These are phyloP conservation scores for Tokudaia muenninki DNA, from an alignment of 2,797 vertebrate species.

Conservation along the genomic window DNA sequence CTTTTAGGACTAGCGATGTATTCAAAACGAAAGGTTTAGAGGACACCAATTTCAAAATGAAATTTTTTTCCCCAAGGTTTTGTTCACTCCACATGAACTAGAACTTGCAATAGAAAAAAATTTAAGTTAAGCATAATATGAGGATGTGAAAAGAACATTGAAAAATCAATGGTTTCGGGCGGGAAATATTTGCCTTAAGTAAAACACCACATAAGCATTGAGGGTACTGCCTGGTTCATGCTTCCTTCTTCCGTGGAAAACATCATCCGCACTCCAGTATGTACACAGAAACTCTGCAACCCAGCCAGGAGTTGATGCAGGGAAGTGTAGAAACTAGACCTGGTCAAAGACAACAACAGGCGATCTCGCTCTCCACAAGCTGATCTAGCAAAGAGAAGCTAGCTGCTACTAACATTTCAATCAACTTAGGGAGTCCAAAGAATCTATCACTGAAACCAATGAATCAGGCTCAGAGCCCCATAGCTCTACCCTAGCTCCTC, in stretches of 20 bases:
- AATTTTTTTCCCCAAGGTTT: neutral
- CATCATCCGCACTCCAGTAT: neutral
- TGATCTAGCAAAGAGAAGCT: neutral
- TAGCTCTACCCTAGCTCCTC: neutral
- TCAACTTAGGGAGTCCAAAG: neutral
- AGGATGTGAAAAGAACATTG: constrained; percentile 33
- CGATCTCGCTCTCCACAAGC: neutral
- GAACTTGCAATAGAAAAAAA: neutral
- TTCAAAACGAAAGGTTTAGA: neutral
- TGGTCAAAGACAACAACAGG: neutral
- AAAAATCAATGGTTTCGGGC: neutral
- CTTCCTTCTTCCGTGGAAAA: neutral
- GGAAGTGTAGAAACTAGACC: neutral
- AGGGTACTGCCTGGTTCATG: neutral
- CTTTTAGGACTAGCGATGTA: constrained; percentile 7
- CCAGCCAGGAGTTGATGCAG: neutral
- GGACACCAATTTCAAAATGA: neutral
- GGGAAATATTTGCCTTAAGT: neutral
- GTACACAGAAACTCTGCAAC: neutral
- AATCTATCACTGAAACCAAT: neutral
- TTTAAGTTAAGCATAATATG: neutral
- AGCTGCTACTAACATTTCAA: neutral
- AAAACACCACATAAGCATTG: neutral
- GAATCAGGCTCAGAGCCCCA: neutral
- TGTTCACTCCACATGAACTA: neutral